A percentile compares a stretch with the other conserved stretches of the same genome.
phyloP scores from a whole-genome alignment of 2,113 vertebrate genomes.

The Phylloscopus trochiloides region DNA sequence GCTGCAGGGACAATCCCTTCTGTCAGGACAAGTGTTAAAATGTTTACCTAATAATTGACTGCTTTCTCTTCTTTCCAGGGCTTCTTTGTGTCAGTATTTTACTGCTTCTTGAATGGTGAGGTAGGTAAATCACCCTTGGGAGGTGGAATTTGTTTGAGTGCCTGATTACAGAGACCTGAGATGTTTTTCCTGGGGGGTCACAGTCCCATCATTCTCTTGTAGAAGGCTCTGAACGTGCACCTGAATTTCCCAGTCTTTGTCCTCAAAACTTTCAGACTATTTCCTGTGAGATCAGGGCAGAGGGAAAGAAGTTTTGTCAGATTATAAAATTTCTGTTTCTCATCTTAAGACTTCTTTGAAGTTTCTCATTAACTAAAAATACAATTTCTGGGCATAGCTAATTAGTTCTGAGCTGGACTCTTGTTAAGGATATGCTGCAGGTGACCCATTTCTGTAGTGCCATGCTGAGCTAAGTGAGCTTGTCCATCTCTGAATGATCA shows the following conservation, averaged over 20 bases:
- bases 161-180: background rate
- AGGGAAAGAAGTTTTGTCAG: background rate
- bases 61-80: conserved; percentile 80
- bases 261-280: background rate
- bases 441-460: background rate
- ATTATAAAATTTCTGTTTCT: background rate
- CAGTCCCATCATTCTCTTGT: background rate
- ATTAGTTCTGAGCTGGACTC: background rate
- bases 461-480: background rate
- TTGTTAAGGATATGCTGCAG: background rate
- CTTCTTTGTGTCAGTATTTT: conserved; percentile 98
- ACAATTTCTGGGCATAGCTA: background rate
- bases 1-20: background rate
- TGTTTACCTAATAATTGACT: background rate
- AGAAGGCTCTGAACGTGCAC: background rate
- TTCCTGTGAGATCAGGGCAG: background rate
- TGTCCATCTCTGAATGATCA: background rate
- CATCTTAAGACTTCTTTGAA: background rate
- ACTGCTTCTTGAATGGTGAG: conserved; percentile 99
- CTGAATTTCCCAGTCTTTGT: background rate
- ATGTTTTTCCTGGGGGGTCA: background rate
- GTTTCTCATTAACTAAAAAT: background rate
- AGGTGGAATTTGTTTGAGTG: background rate
- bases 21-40: background rate
- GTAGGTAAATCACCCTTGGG: conserved; percentile 71